phyloP scores from a whole-genome alignment of 1,140 invertebrate genomes.

The Rhopalosiphum padi region DNA sequence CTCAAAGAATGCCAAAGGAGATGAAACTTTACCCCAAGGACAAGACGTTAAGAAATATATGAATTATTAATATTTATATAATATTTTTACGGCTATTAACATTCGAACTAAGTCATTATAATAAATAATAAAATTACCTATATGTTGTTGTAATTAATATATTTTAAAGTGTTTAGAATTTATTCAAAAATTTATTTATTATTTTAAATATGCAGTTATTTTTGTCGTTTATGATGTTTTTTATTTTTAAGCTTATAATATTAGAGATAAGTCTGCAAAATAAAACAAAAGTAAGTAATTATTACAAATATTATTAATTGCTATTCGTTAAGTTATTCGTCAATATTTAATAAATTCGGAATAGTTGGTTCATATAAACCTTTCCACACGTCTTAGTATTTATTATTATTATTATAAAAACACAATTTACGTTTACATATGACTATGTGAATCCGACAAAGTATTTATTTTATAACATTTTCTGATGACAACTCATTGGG shows the following conservation, averaged over 20 bases:
- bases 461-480: background rate
- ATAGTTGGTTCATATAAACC: background rate
- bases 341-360: background rate
- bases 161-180: background rate
- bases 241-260: background rate
- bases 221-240: background rate
- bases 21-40: conserved; percentile 51
- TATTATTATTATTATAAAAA: background rate
- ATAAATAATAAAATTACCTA: background rate
- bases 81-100: background rate
- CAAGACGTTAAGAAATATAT: background rate
- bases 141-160: background rate
- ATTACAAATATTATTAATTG: no score
- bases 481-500: background rate
- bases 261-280: no score
- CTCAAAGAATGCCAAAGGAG: conserved; percentile 48
- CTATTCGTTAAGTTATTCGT: no score
- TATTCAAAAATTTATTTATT: background rate
- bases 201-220: background rate
- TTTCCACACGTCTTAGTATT: background rate
- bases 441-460: background rate
- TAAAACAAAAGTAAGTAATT: no score
- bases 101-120: background rate
- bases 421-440: background rate
- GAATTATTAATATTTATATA: background rate